phyloP scores from a whole-genome alignment of 2,888 invertebrate species.

The Hirtodrosophila alboralis region DNA sequence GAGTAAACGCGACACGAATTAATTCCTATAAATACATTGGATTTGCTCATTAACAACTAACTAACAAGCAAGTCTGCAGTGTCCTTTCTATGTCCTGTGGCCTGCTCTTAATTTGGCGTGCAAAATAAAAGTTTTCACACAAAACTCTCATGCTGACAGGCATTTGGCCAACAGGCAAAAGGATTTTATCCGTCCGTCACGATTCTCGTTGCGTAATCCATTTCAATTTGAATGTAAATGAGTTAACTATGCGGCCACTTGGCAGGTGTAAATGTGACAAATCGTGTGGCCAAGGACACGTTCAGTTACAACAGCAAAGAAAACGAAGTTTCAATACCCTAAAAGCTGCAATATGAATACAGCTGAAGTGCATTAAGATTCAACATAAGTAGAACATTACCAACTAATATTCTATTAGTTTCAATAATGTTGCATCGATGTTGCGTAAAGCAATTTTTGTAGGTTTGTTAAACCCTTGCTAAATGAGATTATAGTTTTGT shows the following conservation, averaged over 20 bases:
- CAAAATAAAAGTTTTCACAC: constrained; percentile 62
- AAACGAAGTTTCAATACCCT: constrained; percentile 6
- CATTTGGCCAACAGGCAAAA: constrained; percentile 14
- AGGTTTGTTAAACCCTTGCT: no score
- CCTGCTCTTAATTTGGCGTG: constrained; percentile 27
- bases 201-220: constrained; percentile 36
- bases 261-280: constrained; percentile 35
- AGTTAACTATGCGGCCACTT: constrained; percentile 45
- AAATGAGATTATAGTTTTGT: no score
- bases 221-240: constrained; percentile 70
- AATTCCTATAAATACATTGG: constrained; percentile 41
- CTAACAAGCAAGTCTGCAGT: constrained; percentile 11
- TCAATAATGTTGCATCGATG: no score
- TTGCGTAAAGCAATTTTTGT: no score
- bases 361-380: background rate
- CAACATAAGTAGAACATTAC: no score
- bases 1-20: constrained; percentile 45
- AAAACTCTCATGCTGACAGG: constrained; percentile 22
- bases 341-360: constrained; percentile 2
- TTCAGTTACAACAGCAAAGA: constrained; percentile 6
- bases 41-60: constrained; percentile 41
- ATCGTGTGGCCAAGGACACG: constrained; percentile 24
- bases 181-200: constrained; percentile 27
- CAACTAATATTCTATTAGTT: no score
- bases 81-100: background rate